Evolutionary conservation across 30 jellyfish, hydroid and myxozoan species (phyloP).

Genomic region (Haliclystus octoradiatus): DNA sequence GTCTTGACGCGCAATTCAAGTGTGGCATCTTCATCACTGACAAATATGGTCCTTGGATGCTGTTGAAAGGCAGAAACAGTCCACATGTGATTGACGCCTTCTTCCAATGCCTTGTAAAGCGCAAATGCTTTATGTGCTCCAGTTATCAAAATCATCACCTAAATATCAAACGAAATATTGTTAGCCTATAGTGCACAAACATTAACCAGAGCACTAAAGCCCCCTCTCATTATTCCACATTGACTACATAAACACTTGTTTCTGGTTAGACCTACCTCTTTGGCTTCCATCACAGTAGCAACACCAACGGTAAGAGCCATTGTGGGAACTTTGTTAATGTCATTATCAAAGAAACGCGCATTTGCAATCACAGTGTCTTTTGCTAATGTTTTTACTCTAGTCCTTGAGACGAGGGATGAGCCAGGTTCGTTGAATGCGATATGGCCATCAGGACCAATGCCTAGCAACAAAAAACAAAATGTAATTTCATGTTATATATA

Average conservation of each 20-base stretch:
- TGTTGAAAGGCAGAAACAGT: constrained; percentile 96
- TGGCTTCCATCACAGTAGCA: constrained; percentile 89
- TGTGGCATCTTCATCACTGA: constrained; percentile 94
- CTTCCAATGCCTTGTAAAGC: constrained; percentile 80
- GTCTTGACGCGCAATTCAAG: constrained; percentile 86
- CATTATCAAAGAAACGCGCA: constrained; percentile 90
- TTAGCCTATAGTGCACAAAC: too few relatives aligned
- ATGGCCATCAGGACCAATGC: constrained; percentile 99
- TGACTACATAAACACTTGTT: background rate
- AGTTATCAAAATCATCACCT: constrained; percentile 91
- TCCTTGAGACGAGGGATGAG: constrained; percentile 82
- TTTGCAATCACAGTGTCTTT: constrained; percentile 87
- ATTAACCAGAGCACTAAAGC: too few relatives aligned
- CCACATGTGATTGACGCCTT: constrained; percentile 98
- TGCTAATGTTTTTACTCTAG: constrained; percentile 91
- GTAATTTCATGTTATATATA: too few relatives aligned
- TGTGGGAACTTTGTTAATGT: constrained; percentile 63
- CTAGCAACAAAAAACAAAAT: constrained; percentile 22
- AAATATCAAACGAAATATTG: background rate
- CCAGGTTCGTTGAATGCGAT: constrained; percentile 97
- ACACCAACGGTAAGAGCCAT: constrained; percentile 95
- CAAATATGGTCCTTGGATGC: constrained; percentile 74
- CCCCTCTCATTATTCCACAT: background rate
- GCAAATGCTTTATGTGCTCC: constrained; percentile 94
- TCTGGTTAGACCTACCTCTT: constrained; percentile 49